Base-by-base conservation (phyloP, 64 coral and sea anemone genomes). In the Montipora efflorescens region DNA sequence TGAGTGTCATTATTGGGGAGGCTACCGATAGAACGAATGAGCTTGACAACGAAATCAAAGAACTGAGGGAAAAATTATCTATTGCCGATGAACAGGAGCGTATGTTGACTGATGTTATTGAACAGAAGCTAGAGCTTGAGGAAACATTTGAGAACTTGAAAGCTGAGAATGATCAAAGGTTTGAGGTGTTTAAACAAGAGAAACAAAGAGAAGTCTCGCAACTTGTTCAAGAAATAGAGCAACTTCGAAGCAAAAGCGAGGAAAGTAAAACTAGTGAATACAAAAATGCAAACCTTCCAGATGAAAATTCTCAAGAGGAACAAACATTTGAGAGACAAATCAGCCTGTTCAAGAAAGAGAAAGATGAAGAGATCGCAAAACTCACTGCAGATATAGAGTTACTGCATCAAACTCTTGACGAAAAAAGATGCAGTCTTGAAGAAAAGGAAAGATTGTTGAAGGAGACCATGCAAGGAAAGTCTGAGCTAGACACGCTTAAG, bases 91-190 rank as follows among this genome's bases (percentile, higher is more conserved):
- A 90, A 28, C 47, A 70, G 12, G 78, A 28, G 16, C 61, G 47
- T 55, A 90, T 70, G 59, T 55, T 80, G 69, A 55, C 77, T 19
- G 20, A 74, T 18, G 77, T 80, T 4, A 90, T 73, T 14, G 77
- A 67, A n/a, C n/a, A 90, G 7, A 79, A 71, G 64, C 48, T 79
- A 16, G 50, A 80, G 19, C 80, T 81, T 9, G 81, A 84, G 67
- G 81, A 84, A 46, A 66, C 11, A 19, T 6, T 84, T 2, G 59
- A 66, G 28, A 59, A 1, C 1, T 67, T 84, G 28, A 67, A 84
- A 84, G 18, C 81, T 5, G 69, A 73, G 10, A 23, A 23, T 21
- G 69, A 21, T 7, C n/a, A 73, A 21, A 73, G 3, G 19, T 23
- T 73, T 73, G 69, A 73, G 69, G 25, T 5, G 6, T 73, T 73